Evolutionary conservation across 2,113 vertebrate species (phyloP).

Genomic region (Microcebus jonahi): DNA sequence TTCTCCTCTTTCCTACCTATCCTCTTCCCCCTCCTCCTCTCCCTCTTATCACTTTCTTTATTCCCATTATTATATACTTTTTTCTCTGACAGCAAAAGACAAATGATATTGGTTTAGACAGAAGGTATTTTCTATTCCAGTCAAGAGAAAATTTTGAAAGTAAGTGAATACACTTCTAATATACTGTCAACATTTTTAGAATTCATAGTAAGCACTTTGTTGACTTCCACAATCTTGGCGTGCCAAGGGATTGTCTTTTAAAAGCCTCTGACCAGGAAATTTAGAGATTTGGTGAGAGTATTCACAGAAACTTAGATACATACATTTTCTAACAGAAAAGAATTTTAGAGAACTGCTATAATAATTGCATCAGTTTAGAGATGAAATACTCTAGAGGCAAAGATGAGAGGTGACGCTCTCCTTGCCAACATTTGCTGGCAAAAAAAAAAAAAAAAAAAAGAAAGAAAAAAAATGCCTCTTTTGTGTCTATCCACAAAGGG

Average conservation of each 20-base stretch:
- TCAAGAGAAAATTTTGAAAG: neutral
- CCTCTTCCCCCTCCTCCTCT: neutral
- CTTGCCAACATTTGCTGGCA: neutral
- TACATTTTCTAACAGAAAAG: neutral
- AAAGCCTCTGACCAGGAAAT: neutral
- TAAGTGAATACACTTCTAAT: neutral
- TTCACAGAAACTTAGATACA: neutral
- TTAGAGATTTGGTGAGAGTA: neutral
- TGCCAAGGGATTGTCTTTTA: neutral
- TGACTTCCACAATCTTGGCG: neutral
- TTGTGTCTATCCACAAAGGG: neutral
- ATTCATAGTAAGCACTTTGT: neutral
- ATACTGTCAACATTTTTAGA: neutral
- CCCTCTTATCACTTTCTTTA: neutral
- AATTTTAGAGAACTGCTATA: neutral
- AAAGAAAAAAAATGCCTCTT: neutral
- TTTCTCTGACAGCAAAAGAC: neutral
- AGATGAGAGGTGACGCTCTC: neutral
- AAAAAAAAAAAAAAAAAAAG: neutral
- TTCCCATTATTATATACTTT: neutral
- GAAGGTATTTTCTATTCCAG: neutral
- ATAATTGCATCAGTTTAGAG: neutral
- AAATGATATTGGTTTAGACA: neutral
- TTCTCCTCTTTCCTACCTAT: neutral
- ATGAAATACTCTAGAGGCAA: neutral